Conservation (phyloP, 1,140 invertebrate genomes). For the Ylistrum balloti region DNA sequence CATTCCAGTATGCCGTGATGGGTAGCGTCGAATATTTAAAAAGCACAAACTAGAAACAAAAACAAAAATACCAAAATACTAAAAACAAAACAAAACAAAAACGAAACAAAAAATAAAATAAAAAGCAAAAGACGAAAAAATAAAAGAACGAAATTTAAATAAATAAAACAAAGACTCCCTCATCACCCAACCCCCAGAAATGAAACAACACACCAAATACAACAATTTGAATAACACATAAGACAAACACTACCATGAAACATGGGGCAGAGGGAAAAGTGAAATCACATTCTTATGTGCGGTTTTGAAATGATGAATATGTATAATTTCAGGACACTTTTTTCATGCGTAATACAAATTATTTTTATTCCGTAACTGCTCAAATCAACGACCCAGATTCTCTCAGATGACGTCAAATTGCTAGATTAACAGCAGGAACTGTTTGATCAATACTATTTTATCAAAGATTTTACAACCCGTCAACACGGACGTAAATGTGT, state of each 20-base stretch:
- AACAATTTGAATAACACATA: not conserved
- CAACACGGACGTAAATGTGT: not conserved
- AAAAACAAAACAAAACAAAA: no score
- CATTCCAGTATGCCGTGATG: no score
- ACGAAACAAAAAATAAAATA: no score
- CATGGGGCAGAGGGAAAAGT: no score
- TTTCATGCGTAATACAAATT: not conserved
- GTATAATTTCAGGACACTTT: not conserved
- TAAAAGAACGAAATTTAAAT: no score
- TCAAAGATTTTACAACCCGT: not conserved
- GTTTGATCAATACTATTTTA: constrained; percentile 19
- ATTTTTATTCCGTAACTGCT: not conserved
- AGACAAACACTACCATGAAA: no score
- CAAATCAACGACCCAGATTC: not conserved
- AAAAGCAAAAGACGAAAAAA: no score
- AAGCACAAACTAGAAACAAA: no score
- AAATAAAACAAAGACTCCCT: no score
- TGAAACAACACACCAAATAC: not conserved
- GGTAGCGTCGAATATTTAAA: no score
- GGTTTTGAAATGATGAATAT: not conserved
- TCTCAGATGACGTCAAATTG: not conserved
- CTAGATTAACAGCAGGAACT: not conserved
- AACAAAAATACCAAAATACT: no score
- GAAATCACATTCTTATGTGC: not conserved
- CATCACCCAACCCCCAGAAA: no score